Percentiles rank a stretch among this genome's conserved stretches.
Evolutionary conservation across 2,113 vertebrate genomes (phyloP).

Genomic region (Salminus brasiliensis): DNA sequence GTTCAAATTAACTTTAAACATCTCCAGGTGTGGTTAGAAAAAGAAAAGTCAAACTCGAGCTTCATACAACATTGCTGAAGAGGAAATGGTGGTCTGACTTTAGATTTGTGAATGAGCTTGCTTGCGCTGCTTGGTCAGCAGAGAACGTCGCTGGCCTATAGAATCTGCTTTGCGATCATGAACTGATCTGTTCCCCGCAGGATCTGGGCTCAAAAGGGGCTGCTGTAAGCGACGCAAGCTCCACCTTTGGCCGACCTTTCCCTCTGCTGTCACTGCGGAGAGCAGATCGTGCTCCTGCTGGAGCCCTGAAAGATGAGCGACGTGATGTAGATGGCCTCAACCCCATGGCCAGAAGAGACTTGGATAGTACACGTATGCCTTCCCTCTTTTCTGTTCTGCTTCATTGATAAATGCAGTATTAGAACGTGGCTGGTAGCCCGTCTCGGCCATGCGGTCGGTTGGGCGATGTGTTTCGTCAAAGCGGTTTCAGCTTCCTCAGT

Average conservation of each 20-base stretch:
- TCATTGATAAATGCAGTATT: conserved; percentile 24
- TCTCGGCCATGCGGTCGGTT: not conserved
- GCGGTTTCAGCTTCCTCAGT: conserved; percentile 16
- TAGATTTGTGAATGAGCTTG: conserved; percentile 18
- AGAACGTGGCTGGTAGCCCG: not conserved
- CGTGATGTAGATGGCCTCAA: conserved; percentile 75
- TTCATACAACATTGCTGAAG: conserved; percentile 17
- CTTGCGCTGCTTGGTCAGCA: conserved; percentile 33
- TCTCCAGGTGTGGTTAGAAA: conserved; percentile 49
- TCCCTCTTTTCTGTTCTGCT: not conserved
- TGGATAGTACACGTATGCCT: conserved; percentile 80
- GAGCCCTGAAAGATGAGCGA: conserved; percentile 65
- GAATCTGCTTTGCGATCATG: not conserved
- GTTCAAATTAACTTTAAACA: conserved; percentile 53
- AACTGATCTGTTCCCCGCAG: conserved; percentile 59
- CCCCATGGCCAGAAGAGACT: conserved; percentile 82
- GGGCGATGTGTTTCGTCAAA: conserved; percentile 32
- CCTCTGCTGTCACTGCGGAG: conserved; percentile 73
- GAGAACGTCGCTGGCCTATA: not conserved
- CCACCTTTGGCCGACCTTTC: conserved; percentile 60
- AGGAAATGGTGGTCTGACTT: conserved; percentile 39
- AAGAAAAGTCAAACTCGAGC: not conserved
- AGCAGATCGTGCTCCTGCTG: conserved; percentile 64
- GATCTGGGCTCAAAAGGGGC: conserved; percentile 62
- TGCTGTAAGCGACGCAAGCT: conserved; percentile 49